Conservation (phyloP, 2,888 invertebrate genomes). For the Pseudanteris insignis region DNA sequence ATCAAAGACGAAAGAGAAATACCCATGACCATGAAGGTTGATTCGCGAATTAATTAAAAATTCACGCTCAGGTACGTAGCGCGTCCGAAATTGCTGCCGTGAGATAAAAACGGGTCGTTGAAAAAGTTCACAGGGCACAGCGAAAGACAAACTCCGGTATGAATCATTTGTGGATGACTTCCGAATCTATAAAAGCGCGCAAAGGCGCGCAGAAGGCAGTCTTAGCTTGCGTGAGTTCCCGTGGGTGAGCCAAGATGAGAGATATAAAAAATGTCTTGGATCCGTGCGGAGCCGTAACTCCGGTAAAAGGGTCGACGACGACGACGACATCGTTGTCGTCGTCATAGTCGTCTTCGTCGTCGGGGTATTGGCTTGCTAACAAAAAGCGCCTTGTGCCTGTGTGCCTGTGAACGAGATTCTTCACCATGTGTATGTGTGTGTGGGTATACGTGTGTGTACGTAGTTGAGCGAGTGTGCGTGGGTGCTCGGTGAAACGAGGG, state of each 20-base stretch:
- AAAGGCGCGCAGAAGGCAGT: slow-evolving; percentile 16
- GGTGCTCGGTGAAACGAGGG: slow-evolving; percentile 37
- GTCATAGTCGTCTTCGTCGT: slow-evolving; percentile 43
- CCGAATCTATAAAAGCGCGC: slow-evolving; percentile 31
- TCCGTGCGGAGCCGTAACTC: slow-evolving; percentile 58
- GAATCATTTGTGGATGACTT: slow-evolving; percentile 37
- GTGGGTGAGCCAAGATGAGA: slow-evolving; percentile 58
- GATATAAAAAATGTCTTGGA: slow-evolving; percentile 49
- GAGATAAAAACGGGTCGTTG: no score
- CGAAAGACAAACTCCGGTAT: slow-evolving; percentile 19
- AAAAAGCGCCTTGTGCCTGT: slow-evolving; percentile 51
- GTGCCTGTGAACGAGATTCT: slow-evolving; percentile 34
- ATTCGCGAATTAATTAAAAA: no score
- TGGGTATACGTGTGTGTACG: slow-evolving; percentile 30
- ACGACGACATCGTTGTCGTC: slow-evolving; percentile 12
- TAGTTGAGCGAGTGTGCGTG: slow-evolving; percentile 26
- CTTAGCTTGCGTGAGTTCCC: slow-evolving; percentile 52
- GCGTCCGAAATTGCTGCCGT: no score
- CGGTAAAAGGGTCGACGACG: slow-evolving; percentile 36
- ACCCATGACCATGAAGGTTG: no score
- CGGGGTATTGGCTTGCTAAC: slow-evolving; percentile 57
- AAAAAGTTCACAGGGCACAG: slow-evolving; percentile 5
- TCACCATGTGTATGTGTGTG: slow-evolving; percentile 34
- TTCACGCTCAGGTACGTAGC: no score
- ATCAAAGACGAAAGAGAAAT: no score